Evolutionary conservation across 2,797 vertebrate genomes (phyloP).

Genomic region (Rallus crepitans): DNA sequence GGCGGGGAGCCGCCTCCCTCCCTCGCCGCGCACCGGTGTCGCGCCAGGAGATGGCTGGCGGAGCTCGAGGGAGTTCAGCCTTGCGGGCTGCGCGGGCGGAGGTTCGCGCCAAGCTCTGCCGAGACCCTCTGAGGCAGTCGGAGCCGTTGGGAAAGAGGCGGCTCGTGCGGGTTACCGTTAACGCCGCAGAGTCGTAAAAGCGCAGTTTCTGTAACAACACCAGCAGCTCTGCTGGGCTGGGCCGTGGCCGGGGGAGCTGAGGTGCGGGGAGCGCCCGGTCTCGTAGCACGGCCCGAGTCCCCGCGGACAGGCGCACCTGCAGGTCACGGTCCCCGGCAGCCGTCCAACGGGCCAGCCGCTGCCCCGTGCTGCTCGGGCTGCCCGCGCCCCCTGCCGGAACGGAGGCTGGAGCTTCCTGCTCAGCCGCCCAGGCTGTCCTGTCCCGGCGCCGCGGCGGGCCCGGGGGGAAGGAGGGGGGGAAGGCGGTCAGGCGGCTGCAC

Average conservation of each 20-base stretch:
- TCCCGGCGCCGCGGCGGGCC: not conserved
- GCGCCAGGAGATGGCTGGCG: too few relatives aligned
- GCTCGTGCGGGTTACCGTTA: rapidly evolving
- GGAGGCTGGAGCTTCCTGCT: not conserved
- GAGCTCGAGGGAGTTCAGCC: too few relatives aligned
- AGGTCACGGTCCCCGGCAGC: too few relatives aligned
- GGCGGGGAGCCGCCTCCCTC: too few relatives aligned
- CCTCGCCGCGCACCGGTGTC: not conserved
- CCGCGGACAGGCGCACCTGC: not conserved
- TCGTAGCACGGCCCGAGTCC: too few relatives aligned
- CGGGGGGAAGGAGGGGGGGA: not conserved
- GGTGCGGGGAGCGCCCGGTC: not conserved
- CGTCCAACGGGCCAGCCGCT: not conserved
- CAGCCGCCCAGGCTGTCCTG: rapidly evolving
- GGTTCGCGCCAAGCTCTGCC: not conserved
- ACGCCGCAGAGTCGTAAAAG: not conserved
- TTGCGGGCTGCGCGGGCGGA: not conserved
- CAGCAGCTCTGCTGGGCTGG: not conserved
- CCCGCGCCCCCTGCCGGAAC: not conserved
- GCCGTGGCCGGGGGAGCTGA: not conserved
- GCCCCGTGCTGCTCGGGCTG: not conserved
- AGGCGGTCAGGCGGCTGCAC: rapidly evolving
- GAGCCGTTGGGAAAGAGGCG: not conserved
- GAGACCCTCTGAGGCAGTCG: rapidly evolving
- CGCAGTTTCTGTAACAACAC: not conserved